Conservation (phyloP, 2,797 vertebrate genomes). For the Carcharodon carcharias region DNA sequence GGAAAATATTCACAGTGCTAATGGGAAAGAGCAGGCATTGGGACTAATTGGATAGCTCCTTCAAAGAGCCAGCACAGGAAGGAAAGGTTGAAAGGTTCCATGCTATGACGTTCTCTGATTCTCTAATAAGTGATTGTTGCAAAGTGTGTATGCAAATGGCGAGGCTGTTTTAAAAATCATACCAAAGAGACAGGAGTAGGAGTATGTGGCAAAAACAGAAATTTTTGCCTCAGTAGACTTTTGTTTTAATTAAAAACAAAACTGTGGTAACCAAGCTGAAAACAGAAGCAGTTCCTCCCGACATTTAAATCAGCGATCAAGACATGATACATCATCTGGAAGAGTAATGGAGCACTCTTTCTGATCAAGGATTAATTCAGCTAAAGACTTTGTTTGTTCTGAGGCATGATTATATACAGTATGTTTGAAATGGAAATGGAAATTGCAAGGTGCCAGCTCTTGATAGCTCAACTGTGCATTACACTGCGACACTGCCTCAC, state of each 20-base stretch:
- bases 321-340: background rate
- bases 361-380: background rate
- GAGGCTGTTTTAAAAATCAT: background rate
- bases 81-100: background rate
- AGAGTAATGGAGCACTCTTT: background rate
- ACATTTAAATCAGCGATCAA: background rate
- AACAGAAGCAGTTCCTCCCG: background rate
- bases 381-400: background rate
- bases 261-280: background rate
- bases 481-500: background rate
- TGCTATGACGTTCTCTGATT: background rate
- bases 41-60: background rate
- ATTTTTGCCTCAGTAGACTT: background rate
- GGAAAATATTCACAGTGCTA: background rate
- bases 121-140: background rate
- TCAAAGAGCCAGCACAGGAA: background rate
- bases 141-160: background rate
- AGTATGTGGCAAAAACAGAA: background rate
- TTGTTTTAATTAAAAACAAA: background rate
- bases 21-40: background rate
- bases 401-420: background rate
- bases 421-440: background rate
- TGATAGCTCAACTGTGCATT: background rate
- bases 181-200: background rate
- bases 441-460: background rate